Evolutionary conservation across 2,888 invertebrate genomes (phyloP).

Genomic region (Eristalis pertinax): DNA sequence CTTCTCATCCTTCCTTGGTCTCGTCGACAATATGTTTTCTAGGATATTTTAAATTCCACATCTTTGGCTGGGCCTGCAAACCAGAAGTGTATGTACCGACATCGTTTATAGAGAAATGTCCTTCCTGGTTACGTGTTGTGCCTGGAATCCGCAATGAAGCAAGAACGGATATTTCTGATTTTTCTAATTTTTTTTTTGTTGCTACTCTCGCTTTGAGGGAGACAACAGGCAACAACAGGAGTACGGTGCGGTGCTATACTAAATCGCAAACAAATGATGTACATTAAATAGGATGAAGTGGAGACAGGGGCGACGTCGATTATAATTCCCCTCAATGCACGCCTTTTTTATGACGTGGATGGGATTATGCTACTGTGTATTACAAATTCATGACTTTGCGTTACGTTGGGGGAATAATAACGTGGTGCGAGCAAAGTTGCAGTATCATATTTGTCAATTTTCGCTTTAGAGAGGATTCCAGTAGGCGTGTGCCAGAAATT

Average conservation of each 20-base stretch:
- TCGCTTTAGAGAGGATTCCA: constrained; percentile 25
- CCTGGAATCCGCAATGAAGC: constrained; percentile 71
- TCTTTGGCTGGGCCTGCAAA: constrained; percentile 48
- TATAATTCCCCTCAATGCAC: constrained; percentile 18
- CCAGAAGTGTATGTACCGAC: constrained; percentile 32
- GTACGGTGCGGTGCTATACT: constrained; percentile 24
- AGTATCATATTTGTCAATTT: constrained; percentile 60
- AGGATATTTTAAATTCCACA: constrained; percentile 71
- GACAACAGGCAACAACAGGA: background rate
- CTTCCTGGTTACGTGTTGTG: constrained; percentile 71
- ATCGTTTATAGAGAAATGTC: constrained; percentile 59
- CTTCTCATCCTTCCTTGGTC: constrained; percentile 6
- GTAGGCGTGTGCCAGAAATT: background rate
- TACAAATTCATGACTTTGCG: constrained; percentile 59
- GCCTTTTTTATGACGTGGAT: constrained; percentile 54
- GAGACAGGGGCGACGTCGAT: constrained; percentile 26
- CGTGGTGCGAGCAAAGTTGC: constrained; percentile 45
- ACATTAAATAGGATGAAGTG: constrained; percentile 45
- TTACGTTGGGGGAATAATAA: constrained; percentile 52
- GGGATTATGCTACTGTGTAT: constrained; percentile 43
- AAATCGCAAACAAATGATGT: constrained; percentile 68
- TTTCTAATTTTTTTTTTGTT: constrained; percentile 54
- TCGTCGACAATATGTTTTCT: constrained; percentile 63
- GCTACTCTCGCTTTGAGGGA: constrained; percentile 2
- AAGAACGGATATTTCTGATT: constrained; percentile 72